A percentile compares a stretch with the other conserved stretches of the same genome.
Evolutionary conservation across 2,113 vertebrate genomes (phyloP).

Genomic region (Bucco capensis): DNA sequence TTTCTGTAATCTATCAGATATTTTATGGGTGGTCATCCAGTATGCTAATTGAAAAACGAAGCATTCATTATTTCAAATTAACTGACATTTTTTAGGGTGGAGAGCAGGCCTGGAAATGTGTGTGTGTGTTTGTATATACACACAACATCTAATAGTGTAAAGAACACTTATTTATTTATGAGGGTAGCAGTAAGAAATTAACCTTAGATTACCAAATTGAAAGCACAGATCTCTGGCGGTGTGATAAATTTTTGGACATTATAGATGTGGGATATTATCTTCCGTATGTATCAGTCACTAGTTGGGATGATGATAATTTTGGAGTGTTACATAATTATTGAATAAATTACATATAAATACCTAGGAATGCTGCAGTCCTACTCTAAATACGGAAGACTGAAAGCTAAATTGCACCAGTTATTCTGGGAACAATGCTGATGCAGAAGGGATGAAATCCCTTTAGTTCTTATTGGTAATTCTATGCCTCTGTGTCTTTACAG

Average conservation of each 20-base stretch:
- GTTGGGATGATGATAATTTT: neutral
- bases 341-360: neutral
- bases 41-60: neutral
- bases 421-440: accelerated
- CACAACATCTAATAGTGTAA: accelerated
- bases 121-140: no score
- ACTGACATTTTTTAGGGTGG: no score
- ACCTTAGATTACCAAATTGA: neutral
- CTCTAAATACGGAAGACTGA: neutral
- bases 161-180: neutral
- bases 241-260: neutral
- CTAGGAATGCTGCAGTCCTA: neutral
- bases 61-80: neutral
- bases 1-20: neutral
- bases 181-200: neutral
- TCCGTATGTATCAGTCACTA: neutral
- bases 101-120: no score
- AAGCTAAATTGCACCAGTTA: neutral
- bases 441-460: neutral
- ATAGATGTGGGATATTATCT: neutral
- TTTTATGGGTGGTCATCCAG: neutral
- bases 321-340: neutral
- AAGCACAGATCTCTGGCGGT: neutral
- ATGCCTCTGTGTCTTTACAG: neutral
- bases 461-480: neutral